Conservation (phyloP, 2,113 vertebrate species). For the Tinamus guttatus region DNA sequence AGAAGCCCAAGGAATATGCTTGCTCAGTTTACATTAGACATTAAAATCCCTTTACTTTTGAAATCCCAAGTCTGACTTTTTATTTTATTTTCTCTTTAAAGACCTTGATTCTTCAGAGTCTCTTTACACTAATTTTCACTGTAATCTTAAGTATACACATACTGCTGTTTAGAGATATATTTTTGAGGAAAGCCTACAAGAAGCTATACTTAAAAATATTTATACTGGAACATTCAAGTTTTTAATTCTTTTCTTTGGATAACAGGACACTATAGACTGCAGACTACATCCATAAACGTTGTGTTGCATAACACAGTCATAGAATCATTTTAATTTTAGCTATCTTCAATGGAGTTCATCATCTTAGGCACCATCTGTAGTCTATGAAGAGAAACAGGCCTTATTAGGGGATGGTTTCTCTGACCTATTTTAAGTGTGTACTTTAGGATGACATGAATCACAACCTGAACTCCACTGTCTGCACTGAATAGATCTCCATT, state of each 20-base stretch:
- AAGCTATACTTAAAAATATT: neutral
- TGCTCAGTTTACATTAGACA: neutral
- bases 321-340: neutral
- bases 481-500: neutral
- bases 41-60: slow-evolving; percentile 19
- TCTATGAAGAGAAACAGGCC: slow-evolving; percentile 35
- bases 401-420: slow-evolving; percentile 43
- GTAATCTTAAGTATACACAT: neutral
- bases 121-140: neutral
- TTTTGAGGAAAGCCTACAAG: neutral
- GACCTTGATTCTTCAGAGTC: neutral
- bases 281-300: neutral
- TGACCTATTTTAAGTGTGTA: slow-evolving; percentile 50
- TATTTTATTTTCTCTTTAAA: neutral
- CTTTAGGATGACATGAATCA: slow-evolving; percentile 47
- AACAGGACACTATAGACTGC: neutral
- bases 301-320: neutral
- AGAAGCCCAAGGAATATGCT: neutral
- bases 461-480: slow-evolving; percentile 10
- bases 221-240: neutral
- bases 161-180: neutral
- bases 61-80: slow-evolving; percentile 5
- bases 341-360: neutral
- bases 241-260: neutral
- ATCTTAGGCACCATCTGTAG: neutral